Percentiles rank a stretch among this genome's conserved stretches.
phyloP scores from a whole-genome alignment of 2,113 vertebrate species.

The Otis tarda region DNA sequence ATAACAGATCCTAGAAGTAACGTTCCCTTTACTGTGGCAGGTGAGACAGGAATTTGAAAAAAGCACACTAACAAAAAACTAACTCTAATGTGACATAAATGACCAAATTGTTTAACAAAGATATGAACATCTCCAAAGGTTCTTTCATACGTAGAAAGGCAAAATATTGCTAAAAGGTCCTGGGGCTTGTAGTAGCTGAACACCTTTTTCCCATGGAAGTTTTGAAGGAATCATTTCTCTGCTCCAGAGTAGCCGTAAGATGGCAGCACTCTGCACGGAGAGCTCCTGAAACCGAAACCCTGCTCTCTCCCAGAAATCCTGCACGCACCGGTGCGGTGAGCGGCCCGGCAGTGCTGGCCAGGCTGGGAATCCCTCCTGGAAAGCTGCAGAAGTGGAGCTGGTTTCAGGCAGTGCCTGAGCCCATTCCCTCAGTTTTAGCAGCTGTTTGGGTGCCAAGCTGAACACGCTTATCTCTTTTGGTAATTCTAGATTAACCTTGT shows the following conservation, averaged over 20 bases:
- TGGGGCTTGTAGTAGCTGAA: neutral
- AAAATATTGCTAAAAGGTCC: neutral
- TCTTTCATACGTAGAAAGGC: neutral
- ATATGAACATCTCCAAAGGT: neutral
- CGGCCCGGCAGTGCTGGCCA: fast-evolving
- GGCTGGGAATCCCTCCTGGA: neutral
- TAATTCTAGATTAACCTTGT: neutral
- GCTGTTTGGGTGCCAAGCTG: neutral
- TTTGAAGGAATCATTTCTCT: neutral
- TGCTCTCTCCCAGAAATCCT: neutral
- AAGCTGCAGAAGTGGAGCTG: neutral
- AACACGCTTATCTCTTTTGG: neutral
- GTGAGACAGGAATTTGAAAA: neutral
- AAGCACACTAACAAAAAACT: neutral
- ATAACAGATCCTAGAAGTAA: neutral
- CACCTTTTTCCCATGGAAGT: neutral
- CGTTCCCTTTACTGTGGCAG: neutral
- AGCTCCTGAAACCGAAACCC: neutral
- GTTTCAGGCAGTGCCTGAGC: neutral
- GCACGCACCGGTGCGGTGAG: fast-evolving
- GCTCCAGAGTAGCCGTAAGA: neutral
- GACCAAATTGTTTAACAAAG: neutral
- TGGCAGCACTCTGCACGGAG: constrained; percentile 43
- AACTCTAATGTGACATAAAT: neutral
- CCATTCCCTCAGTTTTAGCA: neutral